phyloP scores from a whole-genome alignment of 2,888 invertebrate genomes.

The Spialia ferax region DNA sequence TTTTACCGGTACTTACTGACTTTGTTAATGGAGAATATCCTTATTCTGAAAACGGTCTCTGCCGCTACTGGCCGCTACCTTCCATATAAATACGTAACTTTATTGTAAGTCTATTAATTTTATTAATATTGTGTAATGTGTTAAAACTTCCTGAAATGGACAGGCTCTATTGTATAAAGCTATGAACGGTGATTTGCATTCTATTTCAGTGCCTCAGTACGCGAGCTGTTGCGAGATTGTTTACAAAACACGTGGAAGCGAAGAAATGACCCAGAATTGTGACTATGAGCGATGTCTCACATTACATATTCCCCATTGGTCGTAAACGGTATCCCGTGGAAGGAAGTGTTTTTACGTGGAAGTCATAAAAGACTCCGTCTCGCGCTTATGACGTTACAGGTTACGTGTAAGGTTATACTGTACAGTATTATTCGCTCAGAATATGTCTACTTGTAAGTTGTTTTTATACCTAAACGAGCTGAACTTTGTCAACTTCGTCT shows the following conservation, averaged over 20 bases:
- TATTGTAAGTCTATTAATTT: no score
- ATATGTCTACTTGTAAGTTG: background rate
- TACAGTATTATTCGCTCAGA: background rate
- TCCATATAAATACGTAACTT: no score
- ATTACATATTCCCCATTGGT: conserved; percentile 27
- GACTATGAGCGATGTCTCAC: conserved; percentile 16
- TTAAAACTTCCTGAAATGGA: no score
- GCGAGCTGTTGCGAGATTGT: conserved; percentile 44
- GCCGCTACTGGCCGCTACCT: no score
- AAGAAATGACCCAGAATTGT: conserved; percentile 42
- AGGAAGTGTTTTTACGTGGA: conserved; percentile 11
- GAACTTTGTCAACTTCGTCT: no score
- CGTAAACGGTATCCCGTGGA: conserved; percentile 22
- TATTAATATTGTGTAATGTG: no score
- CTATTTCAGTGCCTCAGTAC: conserved; percentile 58
- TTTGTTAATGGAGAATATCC: no score
- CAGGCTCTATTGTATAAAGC: no score
- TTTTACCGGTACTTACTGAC: no score
- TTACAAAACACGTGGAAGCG: conserved; percentile 38
- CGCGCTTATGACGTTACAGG: background rate
- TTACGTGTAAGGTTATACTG: background rate
- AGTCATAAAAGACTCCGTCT: conserved; percentile 13
- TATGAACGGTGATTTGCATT: conserved; percentile 65
- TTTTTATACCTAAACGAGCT: background rate
- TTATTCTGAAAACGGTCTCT: no score